These are phyloP conservation scores for Sanderia malayensis DNA, from an alignment of 30 jellyfish, hydroid and myxozoan species.

Conservation along the genomic window DNA sequence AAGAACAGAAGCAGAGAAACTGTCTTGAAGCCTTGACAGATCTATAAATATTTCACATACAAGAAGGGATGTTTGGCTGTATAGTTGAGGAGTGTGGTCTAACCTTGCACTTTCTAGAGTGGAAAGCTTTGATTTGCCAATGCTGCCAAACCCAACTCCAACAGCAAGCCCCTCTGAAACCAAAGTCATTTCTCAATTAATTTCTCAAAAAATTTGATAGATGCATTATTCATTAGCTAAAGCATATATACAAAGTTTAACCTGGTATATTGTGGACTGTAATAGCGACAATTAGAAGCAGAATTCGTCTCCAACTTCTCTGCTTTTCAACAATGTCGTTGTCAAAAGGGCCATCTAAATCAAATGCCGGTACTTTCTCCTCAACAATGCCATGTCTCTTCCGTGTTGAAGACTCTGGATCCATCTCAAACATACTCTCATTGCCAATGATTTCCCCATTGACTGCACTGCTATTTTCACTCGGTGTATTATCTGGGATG, in stretches of 20 bases:
- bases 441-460: background rate
- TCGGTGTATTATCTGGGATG: background rate
- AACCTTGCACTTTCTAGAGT: conserved; percentile 88
- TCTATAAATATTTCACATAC: too few species aligned
- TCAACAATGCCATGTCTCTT: conserved; percentile 30
- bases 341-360: background rate
- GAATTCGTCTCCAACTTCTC: conserved; percentile 90
- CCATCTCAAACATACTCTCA: conserved; percentile 6
- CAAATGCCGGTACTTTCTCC: background rate
- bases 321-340: conserved; percentile 26
- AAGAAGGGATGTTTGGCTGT: background rate
- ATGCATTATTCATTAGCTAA: background rate
- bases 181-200: too few species aligned
- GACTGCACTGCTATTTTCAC: background rate
- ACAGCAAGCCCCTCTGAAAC: conserved; percentile 93
- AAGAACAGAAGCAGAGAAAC: too few species aligned
- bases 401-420: conserved; percentile 23
- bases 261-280: conserved; percentile 96
- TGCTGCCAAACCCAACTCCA: conserved; percentile 94
- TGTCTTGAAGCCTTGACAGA: too few species aligned
- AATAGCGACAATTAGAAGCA: conserved; percentile 78
- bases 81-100: background rate
- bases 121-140: conserved; percentile 76
- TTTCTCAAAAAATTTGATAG: background rate
- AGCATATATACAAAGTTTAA: conserved; percentile 6